Percentiles rank a stretch among this genome's conserved stretches.
Evolutionary conservation across 2,113 vertebrate genomes (phyloP).

Genomic region (Hippolais icterina): DNA sequence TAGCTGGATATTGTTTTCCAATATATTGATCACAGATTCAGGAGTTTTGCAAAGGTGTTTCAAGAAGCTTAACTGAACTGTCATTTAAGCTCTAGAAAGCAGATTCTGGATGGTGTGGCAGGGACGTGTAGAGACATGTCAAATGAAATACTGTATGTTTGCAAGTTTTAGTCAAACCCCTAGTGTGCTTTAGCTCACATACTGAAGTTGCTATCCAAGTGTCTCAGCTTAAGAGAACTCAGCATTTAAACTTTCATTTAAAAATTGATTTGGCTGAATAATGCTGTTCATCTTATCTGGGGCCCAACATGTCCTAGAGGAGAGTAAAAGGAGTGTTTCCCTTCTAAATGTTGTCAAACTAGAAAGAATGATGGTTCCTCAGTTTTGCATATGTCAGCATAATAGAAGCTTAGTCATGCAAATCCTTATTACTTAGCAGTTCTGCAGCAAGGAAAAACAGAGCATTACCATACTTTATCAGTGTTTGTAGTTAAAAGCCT

Average conservation of each 20-base stretch:
- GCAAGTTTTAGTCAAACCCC: neutral
- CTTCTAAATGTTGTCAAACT: conserved; percentile 59
- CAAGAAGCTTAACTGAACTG: neutral
- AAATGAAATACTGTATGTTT: neutral
- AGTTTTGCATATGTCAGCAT: conserved; percentile 69
- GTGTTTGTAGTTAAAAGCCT: conserved; percentile 64
- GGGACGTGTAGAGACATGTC: neutral
- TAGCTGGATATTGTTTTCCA: neutral
- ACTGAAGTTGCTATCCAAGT: conserved; percentile 2
- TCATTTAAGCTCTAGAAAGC: neutral
- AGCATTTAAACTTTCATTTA: conserved; percentile 35
- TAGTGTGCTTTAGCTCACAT: neutral
- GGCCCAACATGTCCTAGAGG: neutral
- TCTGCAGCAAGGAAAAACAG: conserved; percentile 35
- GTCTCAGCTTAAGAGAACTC: conserved; percentile 17
- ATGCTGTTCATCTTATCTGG: conserved; percentile 12
- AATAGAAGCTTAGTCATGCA: conserved; percentile 73
- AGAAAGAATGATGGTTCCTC: conserved; percentile 43
- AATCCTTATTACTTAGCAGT: conserved; percentile 72
- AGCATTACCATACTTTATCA: conserved; percentile 65
- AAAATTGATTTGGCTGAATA: conserved; percentile 17
- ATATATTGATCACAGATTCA: neutral
- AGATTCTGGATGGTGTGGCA: neutral
- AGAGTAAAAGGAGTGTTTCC: conserved; percentile 48
- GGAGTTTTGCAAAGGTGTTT: neutral